Conservation (phyloP, 2,888 invertebrate genomes). For the Lasioglossum zephyrum region DNA sequence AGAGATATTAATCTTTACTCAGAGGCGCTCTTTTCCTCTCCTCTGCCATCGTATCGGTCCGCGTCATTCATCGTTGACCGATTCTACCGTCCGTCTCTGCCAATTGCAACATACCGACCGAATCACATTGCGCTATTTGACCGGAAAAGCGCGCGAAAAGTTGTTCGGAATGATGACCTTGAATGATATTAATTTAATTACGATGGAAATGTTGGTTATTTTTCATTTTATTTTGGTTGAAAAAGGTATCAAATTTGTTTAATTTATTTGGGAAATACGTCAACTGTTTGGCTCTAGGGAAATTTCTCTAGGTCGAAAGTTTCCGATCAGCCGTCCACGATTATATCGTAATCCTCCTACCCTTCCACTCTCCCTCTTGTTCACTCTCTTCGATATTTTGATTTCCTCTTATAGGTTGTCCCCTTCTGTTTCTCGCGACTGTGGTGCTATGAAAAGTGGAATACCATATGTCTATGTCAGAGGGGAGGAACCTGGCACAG, state of each 20-base stretch:
- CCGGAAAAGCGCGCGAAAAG: no score
- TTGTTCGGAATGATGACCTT: no score
- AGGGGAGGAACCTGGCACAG: constrained; percentile 63
- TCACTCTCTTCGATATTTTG: constrained; percentile 39
- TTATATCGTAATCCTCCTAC: neutral
- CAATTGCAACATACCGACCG: constrained; percentile 11
- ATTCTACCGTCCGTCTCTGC: constrained; percentile 47
- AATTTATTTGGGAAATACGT: neutral
- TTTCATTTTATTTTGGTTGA: no score
- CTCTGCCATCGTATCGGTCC: constrained; percentile 36
- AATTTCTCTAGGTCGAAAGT: constrained; percentile 14
- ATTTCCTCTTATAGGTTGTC: constrained; percentile 24
- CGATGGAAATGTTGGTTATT: no score
- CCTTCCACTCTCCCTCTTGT: neutral
- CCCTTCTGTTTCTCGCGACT: constrained; percentile 37
- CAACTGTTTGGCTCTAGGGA: neutral
- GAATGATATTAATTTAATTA: no score
- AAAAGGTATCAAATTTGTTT: no score
- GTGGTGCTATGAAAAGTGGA: constrained; percentile 75
- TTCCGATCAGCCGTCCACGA: constrained; percentile 18
- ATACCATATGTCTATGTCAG: constrained; percentile 79
- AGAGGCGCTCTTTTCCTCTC: constrained; percentile 41
- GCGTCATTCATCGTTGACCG: constrained; percentile 59
- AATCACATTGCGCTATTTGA: no score
- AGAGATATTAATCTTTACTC: constrained; percentile 82